These are phyloP conservation scores for Pogonocherus hispidulus DNA, from an alignment of 2,888 invertebrate genomes.

Conservation along the genomic window DNA sequence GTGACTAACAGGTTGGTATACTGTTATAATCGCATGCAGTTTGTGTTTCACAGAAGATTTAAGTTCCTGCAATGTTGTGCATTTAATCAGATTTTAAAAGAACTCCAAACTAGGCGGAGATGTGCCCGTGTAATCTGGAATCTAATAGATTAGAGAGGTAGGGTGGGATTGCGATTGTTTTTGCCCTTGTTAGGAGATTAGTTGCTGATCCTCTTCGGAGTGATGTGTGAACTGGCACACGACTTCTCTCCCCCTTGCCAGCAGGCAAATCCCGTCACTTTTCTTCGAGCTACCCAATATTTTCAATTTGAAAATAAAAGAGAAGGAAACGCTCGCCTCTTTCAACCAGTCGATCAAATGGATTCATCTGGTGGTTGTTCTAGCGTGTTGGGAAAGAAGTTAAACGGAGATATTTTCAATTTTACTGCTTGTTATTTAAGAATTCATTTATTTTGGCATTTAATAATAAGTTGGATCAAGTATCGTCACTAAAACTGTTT, in stretches of 20 bases:
- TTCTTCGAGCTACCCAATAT: constrained; percentile 27
- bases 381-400: no score
- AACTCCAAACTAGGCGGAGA: constrained; percentile 22
- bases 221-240: constrained; percentile 68
- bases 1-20: no score
- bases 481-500: no score
- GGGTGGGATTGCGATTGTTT: constrained; percentile 64
- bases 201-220: constrained; percentile 65
- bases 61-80: not conserved
- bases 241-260: constrained; percentile 35
- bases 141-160: constrained; percentile 48
- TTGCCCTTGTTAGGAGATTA: constrained; percentile 69
- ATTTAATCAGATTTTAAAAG: constrained; percentile 32
- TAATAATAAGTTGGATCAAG: no score
- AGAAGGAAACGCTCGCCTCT: no score
- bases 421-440: no score
- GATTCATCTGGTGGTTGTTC: no score
- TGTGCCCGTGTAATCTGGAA: constrained; percentile 33
- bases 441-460: no score
- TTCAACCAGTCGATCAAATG: no score
- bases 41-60: not conserved
- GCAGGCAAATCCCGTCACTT: constrained; percentile 38
- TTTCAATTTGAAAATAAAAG: no score
- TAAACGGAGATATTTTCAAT: no score
- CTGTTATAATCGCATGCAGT: not conserved